Evolutionary conservation across 2,797 vertebrate genomes (phyloP).

Genomic region (Cheirogaleus major): DNA sequence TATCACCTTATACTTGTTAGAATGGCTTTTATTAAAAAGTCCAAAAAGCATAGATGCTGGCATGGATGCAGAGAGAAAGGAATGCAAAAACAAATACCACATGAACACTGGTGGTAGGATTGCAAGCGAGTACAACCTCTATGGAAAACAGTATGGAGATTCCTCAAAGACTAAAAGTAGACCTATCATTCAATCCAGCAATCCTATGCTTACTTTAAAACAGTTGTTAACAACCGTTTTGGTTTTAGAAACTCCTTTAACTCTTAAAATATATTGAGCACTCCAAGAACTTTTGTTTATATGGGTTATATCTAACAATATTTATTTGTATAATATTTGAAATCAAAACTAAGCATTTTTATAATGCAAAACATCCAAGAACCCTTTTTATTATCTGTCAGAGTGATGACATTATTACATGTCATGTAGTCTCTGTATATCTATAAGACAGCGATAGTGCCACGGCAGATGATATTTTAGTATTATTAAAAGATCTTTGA

Average conservation of each 20-base stretch:
- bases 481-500: background rate
- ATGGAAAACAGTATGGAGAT: background rate
- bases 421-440: background rate
- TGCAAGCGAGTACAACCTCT: background rate
- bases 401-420: background rate
- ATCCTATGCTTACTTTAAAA: background rate
- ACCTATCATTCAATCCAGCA: background rate
- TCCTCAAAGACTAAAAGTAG: background rate
- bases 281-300: background rate
- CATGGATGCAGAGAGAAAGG: background rate
- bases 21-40: background rate
- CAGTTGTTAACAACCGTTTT: background rate
- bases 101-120: background rate
- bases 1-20: background rate
- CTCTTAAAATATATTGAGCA: background rate
- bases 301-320: background rate
- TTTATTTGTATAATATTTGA: background rate
- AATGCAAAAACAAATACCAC: background rate
- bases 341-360: background rate
- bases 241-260: background rate
- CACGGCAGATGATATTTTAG: background rate
- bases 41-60: background rate
- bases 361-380: background rate
- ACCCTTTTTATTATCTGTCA: background rate
- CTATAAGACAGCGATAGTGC: background rate